Evolutionary conservation across 2,888 invertebrate genomes (phyloP).

Genomic region (Oscheius sp.): DNA sequence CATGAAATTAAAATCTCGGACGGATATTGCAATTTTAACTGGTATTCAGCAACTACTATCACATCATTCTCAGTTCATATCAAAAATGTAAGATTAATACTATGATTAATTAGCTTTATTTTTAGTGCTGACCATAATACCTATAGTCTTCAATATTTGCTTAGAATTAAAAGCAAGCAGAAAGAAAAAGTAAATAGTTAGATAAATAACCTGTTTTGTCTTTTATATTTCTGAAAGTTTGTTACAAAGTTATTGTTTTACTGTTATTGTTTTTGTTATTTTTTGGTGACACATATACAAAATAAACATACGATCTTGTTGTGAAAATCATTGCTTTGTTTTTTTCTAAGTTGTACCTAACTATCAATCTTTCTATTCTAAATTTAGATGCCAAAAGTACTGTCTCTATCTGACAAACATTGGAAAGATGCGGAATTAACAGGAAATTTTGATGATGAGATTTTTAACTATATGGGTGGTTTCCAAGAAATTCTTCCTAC

Average conservation of each 20-base stretch:
- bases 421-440: conserved; percentile 40
- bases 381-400: conserved; percentile 20
- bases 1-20: conserved; percentile 53
- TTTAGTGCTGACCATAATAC: conserved; percentile 56
- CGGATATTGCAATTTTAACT: conserved; percentile 55
- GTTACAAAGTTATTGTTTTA: conserved; percentile 19
- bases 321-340: conserved; percentile 2
- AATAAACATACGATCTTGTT: too few species aligned
- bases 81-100: conserved; percentile 35
- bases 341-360: neutral
- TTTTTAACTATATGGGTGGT: conserved; percentile 43
- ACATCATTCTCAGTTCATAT: conserved; percentile 48
- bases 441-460: conserved; percentile 44
- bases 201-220: neutral
- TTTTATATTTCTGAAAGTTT: conserved; percentile 10
- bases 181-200: neutral
- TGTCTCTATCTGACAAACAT: conserved; percentile 23
- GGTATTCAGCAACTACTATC: conserved; percentile 61
- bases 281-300: too few species aligned
- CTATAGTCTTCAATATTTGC: conserved; percentile 49
- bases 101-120: neutral
- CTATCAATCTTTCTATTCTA: neutral
- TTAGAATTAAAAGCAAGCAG: conserved; percentile 31
- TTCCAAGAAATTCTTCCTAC: conserved; percentile 51
- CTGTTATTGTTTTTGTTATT: conserved; percentile 24